Conservation (phyloP, 2,888 invertebrate species). For the Cheilosia urbana region DNA sequence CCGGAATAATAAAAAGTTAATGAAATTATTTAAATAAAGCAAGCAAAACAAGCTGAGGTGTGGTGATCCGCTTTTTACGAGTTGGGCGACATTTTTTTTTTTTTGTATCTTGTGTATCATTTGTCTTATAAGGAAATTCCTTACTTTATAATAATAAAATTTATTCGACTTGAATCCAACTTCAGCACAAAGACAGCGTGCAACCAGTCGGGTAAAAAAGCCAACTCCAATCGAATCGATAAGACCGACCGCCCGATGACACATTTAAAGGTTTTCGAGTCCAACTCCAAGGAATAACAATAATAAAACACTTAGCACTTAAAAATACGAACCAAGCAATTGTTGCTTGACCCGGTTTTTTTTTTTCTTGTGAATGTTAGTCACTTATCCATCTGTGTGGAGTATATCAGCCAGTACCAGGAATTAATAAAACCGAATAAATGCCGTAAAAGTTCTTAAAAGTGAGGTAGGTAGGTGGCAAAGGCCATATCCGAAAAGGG, state of each 20-base stretch:
- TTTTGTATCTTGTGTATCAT: background rate
- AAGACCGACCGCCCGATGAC: slow-evolving; percentile 11
- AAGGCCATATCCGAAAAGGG: slow-evolving; percentile 42
- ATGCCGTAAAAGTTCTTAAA: slow-evolving; percentile 36
- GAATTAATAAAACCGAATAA: slow-evolving; percentile 43
- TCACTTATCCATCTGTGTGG: slow-evolving; percentile 38
- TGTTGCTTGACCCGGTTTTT: slow-evolving; percentile 39
- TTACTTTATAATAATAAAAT: background rate
- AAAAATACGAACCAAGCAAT: slow-evolving; percentile 18
- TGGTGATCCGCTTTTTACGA: slow-evolving; percentile 15
- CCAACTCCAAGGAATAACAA: slow-evolving; percentile 1
- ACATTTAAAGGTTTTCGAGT: slow-evolving; percentile 27
- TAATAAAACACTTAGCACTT: slow-evolving; percentile 37
- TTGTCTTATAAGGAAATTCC: slow-evolving; percentile 10
- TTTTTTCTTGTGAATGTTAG: slow-evolving; percentile 34
- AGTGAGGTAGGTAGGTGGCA: slow-evolving; percentile 9
- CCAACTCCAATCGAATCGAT: background rate
- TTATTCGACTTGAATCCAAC: too few relatives aligned
- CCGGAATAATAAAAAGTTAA: slow-evolving; percentile 30
- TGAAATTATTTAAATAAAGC: slow-evolving; percentile 24
- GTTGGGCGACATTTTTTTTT: slow-evolving; percentile 7
- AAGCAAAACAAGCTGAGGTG: background rate
- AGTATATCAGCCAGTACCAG: slow-evolving; percentile 33
- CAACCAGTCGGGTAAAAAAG: too few relatives aligned
- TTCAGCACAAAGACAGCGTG: too few relatives aligned